Conservation (phyloP, 2,797 vertebrate genomes). For the Smutsia gigantea region DNA sequence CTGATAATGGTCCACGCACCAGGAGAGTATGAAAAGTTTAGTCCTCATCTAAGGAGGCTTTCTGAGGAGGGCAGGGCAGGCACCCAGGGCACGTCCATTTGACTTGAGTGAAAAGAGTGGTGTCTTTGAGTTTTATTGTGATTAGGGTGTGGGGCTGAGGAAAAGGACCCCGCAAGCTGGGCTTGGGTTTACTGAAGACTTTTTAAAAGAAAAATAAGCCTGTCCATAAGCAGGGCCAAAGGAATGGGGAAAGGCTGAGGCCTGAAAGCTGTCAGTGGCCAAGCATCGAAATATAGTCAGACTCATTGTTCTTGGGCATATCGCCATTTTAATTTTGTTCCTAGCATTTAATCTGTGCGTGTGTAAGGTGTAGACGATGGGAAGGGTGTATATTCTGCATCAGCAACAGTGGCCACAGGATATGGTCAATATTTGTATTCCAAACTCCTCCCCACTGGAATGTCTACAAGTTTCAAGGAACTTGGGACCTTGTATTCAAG, state of each 20-base stretch:
- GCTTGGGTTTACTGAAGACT: not conserved
- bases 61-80: not conserved
- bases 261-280: too few relatives aligned
- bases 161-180: not conserved
- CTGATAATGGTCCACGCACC: not conserved
- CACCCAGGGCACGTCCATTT: too few relatives aligned
- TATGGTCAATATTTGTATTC: not conserved
- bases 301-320: not conserved
- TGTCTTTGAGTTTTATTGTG: not conserved
- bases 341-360: not conserved
- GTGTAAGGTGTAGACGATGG: not conserved
- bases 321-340: not conserved
- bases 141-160: not conserved
- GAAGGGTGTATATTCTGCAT: not conserved
- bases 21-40: not conserved
- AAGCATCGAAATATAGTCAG: not conserved
- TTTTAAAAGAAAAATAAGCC: not conserved
- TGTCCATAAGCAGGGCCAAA: not conserved
- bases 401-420: not conserved
- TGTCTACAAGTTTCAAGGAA: not conserved
- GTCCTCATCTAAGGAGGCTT: not conserved
- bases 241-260: accelerated
- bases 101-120: not conserved
- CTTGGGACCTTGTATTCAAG: not conserved
- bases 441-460: not conserved